These are phyloP conservation scores for Catharus fuscescens DNA, from an alignment of 2,113 vertebrate species.

Conservation along the genomic window DNA sequence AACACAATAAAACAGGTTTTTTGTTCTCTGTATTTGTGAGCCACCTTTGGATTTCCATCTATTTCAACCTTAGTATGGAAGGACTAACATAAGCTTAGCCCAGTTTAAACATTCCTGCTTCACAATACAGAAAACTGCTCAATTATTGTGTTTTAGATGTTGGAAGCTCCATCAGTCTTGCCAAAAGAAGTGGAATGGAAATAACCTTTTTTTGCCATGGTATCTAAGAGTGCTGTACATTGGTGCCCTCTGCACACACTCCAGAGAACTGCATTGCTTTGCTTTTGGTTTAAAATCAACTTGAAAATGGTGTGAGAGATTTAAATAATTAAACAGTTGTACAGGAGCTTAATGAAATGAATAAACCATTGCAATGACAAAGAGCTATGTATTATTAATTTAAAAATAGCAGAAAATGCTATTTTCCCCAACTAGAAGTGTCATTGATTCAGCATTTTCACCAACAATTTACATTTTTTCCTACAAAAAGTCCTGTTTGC, in stretches of 20 bases:
- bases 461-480: neutral
- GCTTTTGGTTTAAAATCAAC: neutral
- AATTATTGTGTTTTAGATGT: neutral
- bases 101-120: neutral
- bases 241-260: conserved; percentile 54
- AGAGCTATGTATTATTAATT: neutral
- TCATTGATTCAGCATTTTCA: neutral
- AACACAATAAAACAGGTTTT: neutral
- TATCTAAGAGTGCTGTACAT: neutral
- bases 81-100: neutral
- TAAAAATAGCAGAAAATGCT: neutral
- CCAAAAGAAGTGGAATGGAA: neutral
- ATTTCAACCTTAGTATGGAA: neutral
- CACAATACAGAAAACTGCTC: neutral
- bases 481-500: neutral
- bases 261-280: conserved; percentile 22
- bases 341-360: neutral
- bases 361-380: neutral
- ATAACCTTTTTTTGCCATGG: neutral
- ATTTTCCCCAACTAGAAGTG: neutral
- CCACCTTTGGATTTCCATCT: neutral
- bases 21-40: neutral
- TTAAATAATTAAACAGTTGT: conserved; percentile 1
- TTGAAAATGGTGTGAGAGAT: neutral
- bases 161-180: neutral